A percentile compares a stretch with the other conserved stretches of the same genome.
These are phyloP conservation scores for Aurelia aurita DNA, from an alignment of 30 jellyfish, hydroid and myxozoan genomes.

Conservation along the genomic window DNA sequence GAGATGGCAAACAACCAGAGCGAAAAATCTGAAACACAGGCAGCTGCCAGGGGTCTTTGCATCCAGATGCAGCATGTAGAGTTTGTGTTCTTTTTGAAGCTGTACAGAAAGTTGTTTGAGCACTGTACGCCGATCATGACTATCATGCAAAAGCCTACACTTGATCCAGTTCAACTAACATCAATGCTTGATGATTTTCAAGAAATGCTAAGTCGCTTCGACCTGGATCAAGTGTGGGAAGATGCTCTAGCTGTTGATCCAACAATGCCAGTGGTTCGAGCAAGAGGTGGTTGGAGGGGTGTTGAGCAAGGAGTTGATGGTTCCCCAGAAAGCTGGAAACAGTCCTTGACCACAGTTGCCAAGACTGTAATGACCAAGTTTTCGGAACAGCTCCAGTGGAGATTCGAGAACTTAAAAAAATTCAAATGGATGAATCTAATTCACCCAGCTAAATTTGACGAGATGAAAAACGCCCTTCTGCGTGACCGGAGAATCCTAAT, in stretches of 20 bases:
- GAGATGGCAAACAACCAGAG: slow-evolving; percentile 3
- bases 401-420: too few species aligned
- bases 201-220: background rate
- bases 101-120: slow-evolving; percentile 30
- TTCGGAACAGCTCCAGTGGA: slow-evolving; percentile 13
- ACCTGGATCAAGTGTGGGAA: slow-evolving; percentile 3
- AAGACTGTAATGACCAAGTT: background rate
- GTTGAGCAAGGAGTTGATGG: slow-evolving; percentile 12
- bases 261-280: slow-evolving; percentile 15
- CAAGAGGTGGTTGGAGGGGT: slow-evolving; percentile 53
- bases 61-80: slow-evolving; percentile 35
- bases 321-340: too few species aligned
- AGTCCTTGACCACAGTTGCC: slow-evolving; percentile 4
- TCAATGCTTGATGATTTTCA: slow-evolving; percentile 17
- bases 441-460: background rate
- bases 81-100: slow-evolving; percentile 31
- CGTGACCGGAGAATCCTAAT: too few species aligned
- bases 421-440: slow-evolving; percentile 43
- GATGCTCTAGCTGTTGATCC: slow-evolving; percentile 32
- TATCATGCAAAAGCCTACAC: slow-evolving; percentile 35
- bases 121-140: slow-evolving; percentile 43
- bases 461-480: background rate
- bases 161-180: slow-evolving; percentile 17
- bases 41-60: slow-evolving; percentile 48
- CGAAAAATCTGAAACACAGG: slow-evolving; percentile 38